A percentile compares a stretch with the other conserved stretches of the same genome.
These are phyloP conservation scores for Phocoena phocoena DNA, from an alignment of 2,113 vertebrate genomes.

Conservation along the genomic window DNA sequence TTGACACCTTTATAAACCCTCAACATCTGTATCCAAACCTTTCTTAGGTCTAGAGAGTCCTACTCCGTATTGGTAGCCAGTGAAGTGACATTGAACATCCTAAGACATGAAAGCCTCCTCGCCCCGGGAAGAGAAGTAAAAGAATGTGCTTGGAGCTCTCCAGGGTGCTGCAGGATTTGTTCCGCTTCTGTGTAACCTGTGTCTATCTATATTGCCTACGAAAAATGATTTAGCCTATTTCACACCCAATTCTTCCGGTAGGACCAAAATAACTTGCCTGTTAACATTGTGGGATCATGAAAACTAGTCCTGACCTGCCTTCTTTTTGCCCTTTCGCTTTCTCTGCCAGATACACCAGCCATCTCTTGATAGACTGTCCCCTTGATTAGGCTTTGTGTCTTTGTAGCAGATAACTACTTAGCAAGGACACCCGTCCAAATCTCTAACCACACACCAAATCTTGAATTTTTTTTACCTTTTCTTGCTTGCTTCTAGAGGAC, in stretches of 20 bases:
- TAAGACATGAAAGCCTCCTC: neutral
- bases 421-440: neutral
- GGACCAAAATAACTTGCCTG: neutral
- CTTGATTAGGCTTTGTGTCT: neutral
- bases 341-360: neutral
- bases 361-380: neutral
- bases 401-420: neutral
- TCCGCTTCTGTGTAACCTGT: neutral
- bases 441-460: neutral
- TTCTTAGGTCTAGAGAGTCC: neutral
- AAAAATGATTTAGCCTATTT: neutral
- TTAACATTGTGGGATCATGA: neutral
- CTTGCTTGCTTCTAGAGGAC: neutral
- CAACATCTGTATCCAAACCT: neutral
- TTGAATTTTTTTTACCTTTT: neutral
- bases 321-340: neutral
- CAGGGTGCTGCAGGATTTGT: constrained; percentile 4
- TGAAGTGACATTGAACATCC: neutral
- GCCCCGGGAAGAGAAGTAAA: neutral
- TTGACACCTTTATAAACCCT: neutral
- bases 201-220: neutral
- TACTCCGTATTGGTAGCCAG: neutral
- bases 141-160: neutral
- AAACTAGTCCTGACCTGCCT: neutral
- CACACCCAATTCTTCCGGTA: neutral